Evolutionary conservation across 2,888 invertebrate genomes (phyloP).

Genomic region (Idaea straminata): DNA sequence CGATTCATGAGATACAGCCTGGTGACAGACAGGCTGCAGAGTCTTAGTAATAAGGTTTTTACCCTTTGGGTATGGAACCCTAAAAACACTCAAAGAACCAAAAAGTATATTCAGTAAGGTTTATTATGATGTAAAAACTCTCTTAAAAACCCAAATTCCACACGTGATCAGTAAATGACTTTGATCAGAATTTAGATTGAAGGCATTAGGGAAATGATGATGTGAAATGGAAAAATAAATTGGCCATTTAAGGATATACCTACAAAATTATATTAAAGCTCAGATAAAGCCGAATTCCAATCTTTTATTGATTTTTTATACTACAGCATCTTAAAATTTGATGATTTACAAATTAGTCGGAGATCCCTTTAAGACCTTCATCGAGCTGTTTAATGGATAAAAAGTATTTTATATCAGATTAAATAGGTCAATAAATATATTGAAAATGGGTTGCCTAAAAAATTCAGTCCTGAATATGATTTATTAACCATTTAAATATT

Average conservation of each 20-base stretch:
- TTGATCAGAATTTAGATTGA: constrained; percentile 56
- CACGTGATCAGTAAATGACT: constrained; percentile 46
- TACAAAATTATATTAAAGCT: constrained; percentile 10
- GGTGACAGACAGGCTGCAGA: no score
- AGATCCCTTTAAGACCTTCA: no score
- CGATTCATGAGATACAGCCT: no score
- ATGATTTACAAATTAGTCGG: neutral
- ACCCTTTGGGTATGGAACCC: neutral
- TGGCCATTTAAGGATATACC: constrained; percentile 42
- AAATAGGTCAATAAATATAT: no score
- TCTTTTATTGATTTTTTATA: neutral
- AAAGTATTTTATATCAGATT: no score
- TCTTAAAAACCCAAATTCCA: constrained; percentile 17
- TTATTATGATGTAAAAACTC: neutral
- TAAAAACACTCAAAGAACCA: neutral
- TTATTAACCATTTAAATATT: no score
- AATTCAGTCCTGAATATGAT: no score
- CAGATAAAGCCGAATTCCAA: neutral
- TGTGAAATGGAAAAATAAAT: constrained; percentile 51
- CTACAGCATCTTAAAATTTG: neutral
- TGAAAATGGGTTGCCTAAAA: no score
- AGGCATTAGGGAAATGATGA: constrained; percentile 51
- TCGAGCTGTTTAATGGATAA: no score
- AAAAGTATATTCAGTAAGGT: neutral
- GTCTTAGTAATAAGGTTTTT: no score